Base-by-base conservation (phyloP, 1,140 invertebrate species). In the Harlomillsia oculata region DNA sequence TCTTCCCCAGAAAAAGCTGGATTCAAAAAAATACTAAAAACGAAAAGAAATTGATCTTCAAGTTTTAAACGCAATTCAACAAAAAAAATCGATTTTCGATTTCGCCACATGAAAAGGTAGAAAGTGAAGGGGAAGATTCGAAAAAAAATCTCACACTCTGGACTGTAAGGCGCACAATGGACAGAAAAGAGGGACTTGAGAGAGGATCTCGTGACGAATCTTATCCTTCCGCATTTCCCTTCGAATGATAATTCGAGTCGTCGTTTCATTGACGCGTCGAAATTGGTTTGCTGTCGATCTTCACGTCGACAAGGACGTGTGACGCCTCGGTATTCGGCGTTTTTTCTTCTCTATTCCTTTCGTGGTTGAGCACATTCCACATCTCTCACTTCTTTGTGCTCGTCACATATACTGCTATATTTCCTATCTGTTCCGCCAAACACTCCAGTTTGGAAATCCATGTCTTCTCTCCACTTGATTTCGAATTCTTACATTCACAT, bases 251-350 rank as follows among this genome's bases (percentile, higher is more conserved):
- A 61, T 61, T 61, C 54, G 53, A 57, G 25, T 25, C 50, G 59
- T 57, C 59, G 41, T 61, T 61, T 61, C 59, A 61, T 61, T 61
- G 54, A 61, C 53, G 59, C 49, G 18, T 50, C 40, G 43, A 61
- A 61, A 61, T 61, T 61, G 59, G 53, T 61, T 61, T 61, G 53
- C 59, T 57, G 59, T 61, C 54, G 59, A 61, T 56, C 59, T 56
- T 41, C 54, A 39, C 54, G 49, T n/a, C n/a, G n/a, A n/a, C n/a
- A n/a, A n/a, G n/a, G n/a, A 20, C 20, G 14, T 16, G n/a, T 5
- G 5, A 5, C 37, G 20, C 37, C 8, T 40, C 37, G 14, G n/a
- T 40, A 16, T 40, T 40, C 20, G 6, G n/a, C 37, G 6, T n/a
- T 20, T 40, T n/a, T 40, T 40, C 37, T 40, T 20, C 37, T n/a